These are phyloP conservation scores for Tadarida brasiliensis DNA, from an alignment of 2,797 vertebrate genomes.

Conservation along the genomic window DNA sequence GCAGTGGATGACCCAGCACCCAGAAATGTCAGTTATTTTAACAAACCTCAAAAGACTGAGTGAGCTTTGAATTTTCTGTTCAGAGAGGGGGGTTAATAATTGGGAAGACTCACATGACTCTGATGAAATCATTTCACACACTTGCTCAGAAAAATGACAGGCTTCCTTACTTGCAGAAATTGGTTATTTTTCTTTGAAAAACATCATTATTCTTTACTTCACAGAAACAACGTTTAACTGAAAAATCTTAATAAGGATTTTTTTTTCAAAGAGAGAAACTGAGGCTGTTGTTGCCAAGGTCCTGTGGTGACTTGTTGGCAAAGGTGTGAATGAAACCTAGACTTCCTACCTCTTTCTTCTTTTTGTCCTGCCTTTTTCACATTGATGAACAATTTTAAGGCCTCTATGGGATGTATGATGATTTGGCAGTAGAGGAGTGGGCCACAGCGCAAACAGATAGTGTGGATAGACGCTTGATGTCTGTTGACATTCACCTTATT, in stretches of 20 bases:
- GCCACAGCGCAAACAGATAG: not conserved
- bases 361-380: not conserved
- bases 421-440: not conserved
- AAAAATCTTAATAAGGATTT: not conserved
- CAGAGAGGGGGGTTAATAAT: not conserved
- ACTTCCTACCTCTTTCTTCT: not conserved
- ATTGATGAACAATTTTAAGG: not conserved
- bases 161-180: not conserved
- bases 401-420: not conserved
- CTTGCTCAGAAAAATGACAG: not conserved
- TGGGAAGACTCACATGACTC: not conserved
- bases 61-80: conserved; percentile 9
- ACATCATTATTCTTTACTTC: not conserved
- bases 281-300: not conserved
- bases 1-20: not conserved
- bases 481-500: not conserved
- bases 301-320: not conserved
- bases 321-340: not conserved
- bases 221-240: not conserved
- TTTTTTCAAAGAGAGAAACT: not conserved
- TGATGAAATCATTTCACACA: not conserved
- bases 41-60: not conserved
- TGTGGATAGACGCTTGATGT: not conserved
- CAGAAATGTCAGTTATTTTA: not conserved
- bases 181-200: conserved; percentile 34